Conservation (phyloP, 1,140 invertebrate genomes). For the Polyergus mexicanus region DNA sequence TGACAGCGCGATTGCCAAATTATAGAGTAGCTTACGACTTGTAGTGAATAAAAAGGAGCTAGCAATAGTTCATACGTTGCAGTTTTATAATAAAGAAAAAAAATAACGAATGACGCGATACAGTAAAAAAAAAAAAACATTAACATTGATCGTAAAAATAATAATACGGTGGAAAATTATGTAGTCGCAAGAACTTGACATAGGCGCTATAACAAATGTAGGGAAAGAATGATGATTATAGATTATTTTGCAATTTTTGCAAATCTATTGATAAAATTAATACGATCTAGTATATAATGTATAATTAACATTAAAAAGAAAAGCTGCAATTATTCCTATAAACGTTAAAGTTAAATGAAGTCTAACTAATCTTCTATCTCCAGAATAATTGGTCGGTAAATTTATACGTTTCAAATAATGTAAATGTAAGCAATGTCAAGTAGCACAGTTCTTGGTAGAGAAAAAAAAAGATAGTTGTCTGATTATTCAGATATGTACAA, state of each 20-base stretch:
- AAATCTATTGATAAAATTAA: conserved; percentile 3
- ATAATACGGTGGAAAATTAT: neutral
- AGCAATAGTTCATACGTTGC: conserved; percentile 22
- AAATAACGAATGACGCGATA: conserved; percentile 1
- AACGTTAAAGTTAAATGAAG: neutral
- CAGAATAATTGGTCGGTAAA: neutral
- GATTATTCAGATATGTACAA: neutral
- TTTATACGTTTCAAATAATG: conserved; percentile 17
- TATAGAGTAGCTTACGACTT: conserved; percentile 33
- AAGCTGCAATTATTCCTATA: neutral
- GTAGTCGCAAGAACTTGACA: neutral
- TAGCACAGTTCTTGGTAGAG: neutral
- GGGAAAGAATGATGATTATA: neutral
- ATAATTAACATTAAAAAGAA: neutral
- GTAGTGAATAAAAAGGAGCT: conserved; percentile 20
- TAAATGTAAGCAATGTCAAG: conserved; percentile 25
- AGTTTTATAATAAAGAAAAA: neutral
- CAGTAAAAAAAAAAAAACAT: neutral
- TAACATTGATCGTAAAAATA: conserved; percentile 14
- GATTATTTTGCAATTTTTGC: neutral
- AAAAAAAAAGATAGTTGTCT: conserved; percentile 2
- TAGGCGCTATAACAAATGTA: neutral
- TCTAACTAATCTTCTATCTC: conserved; percentile 2
- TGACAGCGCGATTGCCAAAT: conserved; percentile 40
- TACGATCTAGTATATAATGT: neutral